Conservation (phyloP, 2,797 vertebrate genomes). For the Rallus crepitans region DNA sequence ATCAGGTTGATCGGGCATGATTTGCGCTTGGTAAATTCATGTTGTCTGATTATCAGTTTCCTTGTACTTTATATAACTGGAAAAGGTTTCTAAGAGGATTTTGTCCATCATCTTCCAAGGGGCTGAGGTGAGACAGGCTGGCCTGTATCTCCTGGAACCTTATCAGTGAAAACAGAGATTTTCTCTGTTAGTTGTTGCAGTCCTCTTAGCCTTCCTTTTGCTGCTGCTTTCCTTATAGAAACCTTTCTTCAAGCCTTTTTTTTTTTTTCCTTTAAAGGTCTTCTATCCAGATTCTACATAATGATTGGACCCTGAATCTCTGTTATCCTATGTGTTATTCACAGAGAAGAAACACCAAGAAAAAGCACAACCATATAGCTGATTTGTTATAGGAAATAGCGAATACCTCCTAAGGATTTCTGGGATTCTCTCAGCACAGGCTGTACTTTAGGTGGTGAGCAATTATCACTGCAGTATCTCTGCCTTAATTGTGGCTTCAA, state of each 20-base stretch:
- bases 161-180: background rate
- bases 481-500: background rate
- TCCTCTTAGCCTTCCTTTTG: background rate
- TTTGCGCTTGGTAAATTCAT: background rate
- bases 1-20: background rate
- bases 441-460: background rate
- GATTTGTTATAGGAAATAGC: background rate
- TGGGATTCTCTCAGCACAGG: background rate
- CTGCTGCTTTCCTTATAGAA: background rate
- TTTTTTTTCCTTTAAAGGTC: background rate
- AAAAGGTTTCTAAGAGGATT: background rate
- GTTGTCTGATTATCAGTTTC: background rate
- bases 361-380: background rate
- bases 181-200: background rate
- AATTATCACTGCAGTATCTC: background rate
- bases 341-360: background rate
- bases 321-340: background rate
- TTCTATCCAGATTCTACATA: background rate
- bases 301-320: background rate
- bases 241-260: background rate
- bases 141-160: background rate
- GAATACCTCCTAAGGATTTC: background rate
- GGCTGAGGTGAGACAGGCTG: background rate
- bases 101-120: background rate
- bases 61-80: background rate